These are phyloP conservation scores for Balaenoptera acutorostrata DNA, from an alignment of 2,113 vertebrate species.

Conservation along the genomic window DNA sequence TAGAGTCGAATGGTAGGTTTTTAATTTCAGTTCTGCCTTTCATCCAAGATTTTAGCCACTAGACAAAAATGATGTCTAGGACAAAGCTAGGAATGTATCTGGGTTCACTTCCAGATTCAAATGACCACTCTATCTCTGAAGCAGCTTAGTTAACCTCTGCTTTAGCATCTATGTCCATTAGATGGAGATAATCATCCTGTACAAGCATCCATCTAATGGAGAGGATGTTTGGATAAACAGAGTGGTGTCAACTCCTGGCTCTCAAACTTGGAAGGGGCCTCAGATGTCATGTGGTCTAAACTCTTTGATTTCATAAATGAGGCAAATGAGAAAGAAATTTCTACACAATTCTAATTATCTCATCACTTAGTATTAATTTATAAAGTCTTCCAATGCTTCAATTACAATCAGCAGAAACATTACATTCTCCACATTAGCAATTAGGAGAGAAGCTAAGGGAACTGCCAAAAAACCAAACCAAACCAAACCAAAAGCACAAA, in stretches of 20 bases:
- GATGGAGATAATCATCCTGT: background rate
- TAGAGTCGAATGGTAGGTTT: background rate
- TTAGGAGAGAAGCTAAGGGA: background rate
- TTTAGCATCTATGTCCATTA: background rate
- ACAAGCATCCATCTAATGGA: background rate
- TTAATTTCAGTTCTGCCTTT: background rate
- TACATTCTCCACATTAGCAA: background rate
- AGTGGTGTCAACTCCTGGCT: background rate
- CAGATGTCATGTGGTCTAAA: background rate
- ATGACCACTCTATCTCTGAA: background rate
- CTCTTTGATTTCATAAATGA: background rate
- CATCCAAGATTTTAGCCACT: background rate
- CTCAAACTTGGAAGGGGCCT: background rate
- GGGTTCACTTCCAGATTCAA: constrained; percentile 7
- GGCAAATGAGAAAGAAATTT: background rate
- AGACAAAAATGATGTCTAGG: background rate
- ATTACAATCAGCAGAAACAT: background rate
- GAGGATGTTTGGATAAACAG: background rate
- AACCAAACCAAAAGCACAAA: background rate
- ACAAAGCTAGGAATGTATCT: background rate
- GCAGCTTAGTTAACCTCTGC: constrained; percentile 33
- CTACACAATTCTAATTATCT: background rate
- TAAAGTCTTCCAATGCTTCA: background rate
- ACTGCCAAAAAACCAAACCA: background rate
- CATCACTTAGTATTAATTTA: background rate